Percentiles rank a stretch among this genome's conserved stretches.
These are phyloP conservation scores for Narcine bancroftii DNA, from an alignment of 2,113 vertebrate species.

Conservation along the genomic window DNA sequence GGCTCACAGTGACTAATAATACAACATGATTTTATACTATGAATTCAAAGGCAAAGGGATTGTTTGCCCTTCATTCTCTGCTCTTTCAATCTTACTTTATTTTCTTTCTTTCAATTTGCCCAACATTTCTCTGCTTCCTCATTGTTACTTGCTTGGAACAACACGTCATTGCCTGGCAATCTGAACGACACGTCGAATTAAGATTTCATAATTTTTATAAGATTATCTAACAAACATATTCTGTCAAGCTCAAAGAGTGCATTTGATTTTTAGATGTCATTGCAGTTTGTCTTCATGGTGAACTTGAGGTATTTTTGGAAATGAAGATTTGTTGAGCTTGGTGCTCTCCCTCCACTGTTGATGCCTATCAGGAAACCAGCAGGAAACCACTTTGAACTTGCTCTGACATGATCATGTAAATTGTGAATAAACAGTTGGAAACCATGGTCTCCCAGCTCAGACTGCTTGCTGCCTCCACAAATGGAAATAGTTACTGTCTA, in stretches of 20 bases:
- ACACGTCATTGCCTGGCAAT: neutral
- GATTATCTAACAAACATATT: neutral
- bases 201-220: neutral
- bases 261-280: neutral
- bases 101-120: neutral
- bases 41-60: neutral
- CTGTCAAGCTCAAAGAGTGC: neutral
- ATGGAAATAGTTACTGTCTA: neutral
- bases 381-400: neutral
- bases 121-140: neutral
- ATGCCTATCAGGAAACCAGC: neutral
- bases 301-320: neutral
- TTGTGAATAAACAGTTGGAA: conserved; percentile 10
- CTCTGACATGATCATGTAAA: neutral
- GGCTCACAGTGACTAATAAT: neutral
- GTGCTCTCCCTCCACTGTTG: neutral
- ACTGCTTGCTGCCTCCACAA: neutral
- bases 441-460: neutral
- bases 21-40: neutral
- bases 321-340: neutral
- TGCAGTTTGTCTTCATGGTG: neutral
- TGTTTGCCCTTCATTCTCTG: neutral
- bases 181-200: too few species aligned
- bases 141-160: neutral
- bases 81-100: neutral